These are phyloP conservation scores for Drosophila multiciliata DNA, from an alignment of 2,888 invertebrate species.

Conservation along the genomic window DNA sequence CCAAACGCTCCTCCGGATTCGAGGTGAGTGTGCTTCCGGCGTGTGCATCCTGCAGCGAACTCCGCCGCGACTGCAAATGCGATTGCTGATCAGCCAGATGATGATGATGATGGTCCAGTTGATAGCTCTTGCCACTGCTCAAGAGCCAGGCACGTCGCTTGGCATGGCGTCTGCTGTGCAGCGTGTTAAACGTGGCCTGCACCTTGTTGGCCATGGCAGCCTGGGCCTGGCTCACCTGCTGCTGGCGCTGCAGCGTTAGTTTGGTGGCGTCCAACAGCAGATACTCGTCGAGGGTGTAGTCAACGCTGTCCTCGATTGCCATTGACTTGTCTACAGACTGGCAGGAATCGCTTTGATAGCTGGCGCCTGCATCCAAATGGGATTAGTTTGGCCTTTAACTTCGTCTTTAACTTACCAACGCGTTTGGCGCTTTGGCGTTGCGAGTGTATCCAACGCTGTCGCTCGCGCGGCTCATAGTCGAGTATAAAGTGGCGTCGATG, in stretches of 20 bases:
- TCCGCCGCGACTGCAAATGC: constrained; percentile 74
- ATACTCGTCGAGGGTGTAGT: constrained; percentile 62
- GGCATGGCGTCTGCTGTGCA: constrained; percentile 56
- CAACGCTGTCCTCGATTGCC: constrained; percentile 38
- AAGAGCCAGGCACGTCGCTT: constrained; percentile 55
- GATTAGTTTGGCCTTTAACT: background rate
- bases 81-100: constrained; percentile 48
- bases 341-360: constrained; percentile 47
- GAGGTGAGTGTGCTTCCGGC: constrained; percentile 31
- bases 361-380: constrained; percentile 22
- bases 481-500: constrained; percentile 83
- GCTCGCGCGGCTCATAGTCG: constrained; percentile 80
- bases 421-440: constrained; percentile 53
- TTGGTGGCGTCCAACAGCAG: constrained; percentile 67
- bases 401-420: constrained; percentile 26
- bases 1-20: constrained; percentile 85
- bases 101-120: constrained; percentile 43
- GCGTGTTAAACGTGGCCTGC: constrained; percentile 20
- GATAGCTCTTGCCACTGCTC: constrained; percentile 55
- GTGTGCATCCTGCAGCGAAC: constrained; percentile 79
- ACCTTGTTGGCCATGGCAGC: constrained; percentile 29
- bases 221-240: constrained; percentile 43
- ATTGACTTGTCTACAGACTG: constrained; percentile 48
- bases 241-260: constrained; percentile 66
- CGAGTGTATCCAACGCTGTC: constrained; percentile 53